phyloP scores from a whole-genome alignment of 2,113 vertebrate genomes.

The Campylomormyrus numenius region DNA sequence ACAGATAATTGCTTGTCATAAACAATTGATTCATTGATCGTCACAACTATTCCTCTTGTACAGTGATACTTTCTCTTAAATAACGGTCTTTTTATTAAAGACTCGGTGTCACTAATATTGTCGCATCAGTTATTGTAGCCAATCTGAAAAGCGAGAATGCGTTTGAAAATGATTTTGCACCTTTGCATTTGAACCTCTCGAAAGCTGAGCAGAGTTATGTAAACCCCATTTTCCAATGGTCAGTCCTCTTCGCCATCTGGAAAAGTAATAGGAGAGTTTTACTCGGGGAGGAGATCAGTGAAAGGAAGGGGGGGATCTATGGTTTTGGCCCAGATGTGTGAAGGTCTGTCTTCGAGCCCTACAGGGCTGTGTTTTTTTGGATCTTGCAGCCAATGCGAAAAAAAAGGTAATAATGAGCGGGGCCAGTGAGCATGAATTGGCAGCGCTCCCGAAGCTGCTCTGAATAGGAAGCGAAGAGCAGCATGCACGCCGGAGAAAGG shows the following conservation, averaged over 20 bases:
- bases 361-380: constrained; percentile 28
- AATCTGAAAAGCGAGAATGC: neutral
- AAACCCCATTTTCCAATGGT: neutral
- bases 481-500: constrained; percentile 41
- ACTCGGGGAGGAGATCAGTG: constrained; percentile 6
- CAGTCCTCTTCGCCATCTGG: constrained; percentile 24
- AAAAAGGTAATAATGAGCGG: constrained; percentile 8
- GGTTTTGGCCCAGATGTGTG: constrained; percentile 28
- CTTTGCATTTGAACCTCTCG: neutral
- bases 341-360: constrained; percentile 25
- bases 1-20: neutral
- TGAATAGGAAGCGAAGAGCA: constrained; percentile 46
- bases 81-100: neutral
- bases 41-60: neutral
- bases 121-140: neutral
- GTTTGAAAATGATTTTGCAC: neutral
- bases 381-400: constrained; percentile 17
- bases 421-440: constrained; percentile 22
- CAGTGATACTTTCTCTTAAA: neutral
- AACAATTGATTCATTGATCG: neutral
- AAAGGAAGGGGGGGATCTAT: neutral
- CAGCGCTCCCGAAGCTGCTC: constrained; percentile 41
- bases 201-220: neutral
- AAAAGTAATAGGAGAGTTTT: constrained; percentile 27
- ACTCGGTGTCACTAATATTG: neutral